Evolutionary conservation across 1,140 invertebrate species (phyloP), one percentile per base, ranked within the genome.

Genomic region (Drosophila nasuta): DNA sequence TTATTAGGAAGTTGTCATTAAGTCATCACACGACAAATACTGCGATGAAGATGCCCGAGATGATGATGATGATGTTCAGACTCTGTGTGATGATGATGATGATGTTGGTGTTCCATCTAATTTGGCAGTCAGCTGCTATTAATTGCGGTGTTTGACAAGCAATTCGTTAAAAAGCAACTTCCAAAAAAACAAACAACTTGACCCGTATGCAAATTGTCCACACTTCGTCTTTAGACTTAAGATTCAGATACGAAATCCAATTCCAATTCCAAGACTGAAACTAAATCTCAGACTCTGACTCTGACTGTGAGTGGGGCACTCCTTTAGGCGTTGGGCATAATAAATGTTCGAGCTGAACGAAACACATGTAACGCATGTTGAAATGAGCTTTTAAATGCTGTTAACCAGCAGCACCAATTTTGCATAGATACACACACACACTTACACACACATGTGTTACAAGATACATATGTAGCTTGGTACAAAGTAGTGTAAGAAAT

Each of bases 1-100:
- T 82, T 77, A 82, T 88, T 88, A 88, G 79, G 82, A 87, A 87
- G 82, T 87, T 87, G 83, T 88, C 82, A 87, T 87, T 87, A 87
- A 87, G 82, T 80, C 82, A 77, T 87, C 82, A 74, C 62, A 63
- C 48, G 59, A 46, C 48, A 69, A 66, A n/a, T 15, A 48, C 71
- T 65, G 35, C 6, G 52, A 15, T 56, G 52, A 38, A 33, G 30
- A 33, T 38, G 60, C 65, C 68, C 58, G 25, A 30, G 45, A 54
- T 33, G 51, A 54, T 54, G 51, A 33, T 54, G 51, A 33, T 33
- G 51, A 54, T 35, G 30, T 51, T 25, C 3, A 25, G 20, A 25
- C 20, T 25, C 8, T 2, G n/a, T 13, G 0, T 62, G 15, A n/a
- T 52, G 20, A 52, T 54, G 28, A 33, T 54, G 17, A 51, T 28